These are phyloP conservation scores for Pantherophis vulpinus DNA, from an alignment of 2,797 vertebrate genomes.

Conservation along the genomic window DNA sequence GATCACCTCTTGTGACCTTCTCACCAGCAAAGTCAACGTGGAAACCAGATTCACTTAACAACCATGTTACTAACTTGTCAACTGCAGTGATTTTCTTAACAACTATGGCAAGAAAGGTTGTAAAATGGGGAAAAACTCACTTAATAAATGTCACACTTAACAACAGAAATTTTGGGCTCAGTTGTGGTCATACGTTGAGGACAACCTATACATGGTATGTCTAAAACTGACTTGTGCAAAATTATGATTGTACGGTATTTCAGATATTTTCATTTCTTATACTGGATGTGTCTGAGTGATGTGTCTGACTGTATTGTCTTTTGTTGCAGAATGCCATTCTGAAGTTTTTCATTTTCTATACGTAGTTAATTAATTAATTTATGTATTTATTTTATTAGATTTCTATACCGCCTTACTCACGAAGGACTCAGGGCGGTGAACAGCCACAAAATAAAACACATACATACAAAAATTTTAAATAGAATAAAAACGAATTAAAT, in stretches of 20 bases:
- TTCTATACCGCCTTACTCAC: too few species aligned
- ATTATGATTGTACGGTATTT: background rate
- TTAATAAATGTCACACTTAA: background rate
- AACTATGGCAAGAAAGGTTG: background rate
- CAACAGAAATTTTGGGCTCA: background rate
- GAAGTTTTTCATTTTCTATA: background rate
- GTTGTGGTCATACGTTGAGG: background rate
- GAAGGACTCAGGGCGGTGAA: too few species aligned
- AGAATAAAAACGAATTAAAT: too few species aligned
- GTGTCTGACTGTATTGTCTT: background rate
- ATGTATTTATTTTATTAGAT: too few species aligned
- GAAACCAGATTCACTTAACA: background rate
- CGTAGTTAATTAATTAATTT: background rate
- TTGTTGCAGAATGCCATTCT: background rate
- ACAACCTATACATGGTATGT: background rate
- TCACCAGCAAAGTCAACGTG: background rate
- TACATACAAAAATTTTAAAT: too few species aligned
- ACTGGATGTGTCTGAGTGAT: background rate
- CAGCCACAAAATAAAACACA: too few species aligned
- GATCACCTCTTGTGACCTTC: background rate
- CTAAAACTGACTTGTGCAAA: background rate
- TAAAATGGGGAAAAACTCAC: background rate
- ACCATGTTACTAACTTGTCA: background rate
- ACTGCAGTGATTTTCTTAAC: background rate
- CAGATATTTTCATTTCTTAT: background rate